A percentile compares a stretch with the other conserved stretches of the same genome.
Evolutionary conservation across 2,888 invertebrate species (phyloP).

Genomic region (Thera britannica): DNA sequence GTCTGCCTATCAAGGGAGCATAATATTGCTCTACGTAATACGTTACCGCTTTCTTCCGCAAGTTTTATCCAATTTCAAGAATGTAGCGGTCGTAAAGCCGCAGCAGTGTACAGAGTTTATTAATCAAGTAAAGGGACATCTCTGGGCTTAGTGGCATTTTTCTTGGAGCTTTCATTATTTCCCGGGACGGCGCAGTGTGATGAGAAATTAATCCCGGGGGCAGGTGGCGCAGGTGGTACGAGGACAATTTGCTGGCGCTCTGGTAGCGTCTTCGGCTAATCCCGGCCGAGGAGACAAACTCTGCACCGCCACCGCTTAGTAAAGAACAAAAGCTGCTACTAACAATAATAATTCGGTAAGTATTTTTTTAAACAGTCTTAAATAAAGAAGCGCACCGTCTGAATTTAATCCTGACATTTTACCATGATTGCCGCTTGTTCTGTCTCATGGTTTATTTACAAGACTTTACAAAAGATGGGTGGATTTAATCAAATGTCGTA

Average conservation of each 20-base stretch:
- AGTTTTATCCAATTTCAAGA: slow-evolving; percentile 52
- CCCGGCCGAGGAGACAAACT: slow-evolving; percentile 48
- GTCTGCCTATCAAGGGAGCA: background rate
- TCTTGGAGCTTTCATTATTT: slow-evolving; percentile 77
- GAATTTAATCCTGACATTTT: no score
- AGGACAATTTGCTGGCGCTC: slow-evolving; percentile 65
- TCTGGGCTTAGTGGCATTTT: slow-evolving; percentile 74
- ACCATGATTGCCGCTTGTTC: no score
- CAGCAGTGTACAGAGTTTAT: slow-evolving; percentile 66
- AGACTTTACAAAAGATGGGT: no score
- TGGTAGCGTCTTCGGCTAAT: slow-evolving; percentile 47
- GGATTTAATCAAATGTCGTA: no score
- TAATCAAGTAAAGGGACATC: slow-evolving; percentile 73
- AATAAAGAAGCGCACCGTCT: no score
- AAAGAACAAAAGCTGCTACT: slow-evolving; percentile 21
- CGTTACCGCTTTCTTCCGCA: slow-evolving; percentile 18
- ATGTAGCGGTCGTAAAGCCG: slow-evolving; percentile 53
- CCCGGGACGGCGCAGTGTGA: slow-evolving; percentile 71
- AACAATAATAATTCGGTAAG: slow-evolving; percentile 5
- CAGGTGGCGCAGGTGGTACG: slow-evolving; percentile 74
- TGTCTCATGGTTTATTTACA: no score
- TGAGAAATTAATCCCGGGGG: slow-evolving; percentile 81
- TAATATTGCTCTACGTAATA: slow-evolving; percentile 12
- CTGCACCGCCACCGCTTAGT: slow-evolving; percentile 19
- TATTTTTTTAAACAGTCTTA: background rate